A percentile compares a stretch with the other conserved stretches of the same genome.
Evolutionary conservation across 2,888 invertebrate species (phyloP).

Genomic region (Gnatocerus cornutus): DNA sequence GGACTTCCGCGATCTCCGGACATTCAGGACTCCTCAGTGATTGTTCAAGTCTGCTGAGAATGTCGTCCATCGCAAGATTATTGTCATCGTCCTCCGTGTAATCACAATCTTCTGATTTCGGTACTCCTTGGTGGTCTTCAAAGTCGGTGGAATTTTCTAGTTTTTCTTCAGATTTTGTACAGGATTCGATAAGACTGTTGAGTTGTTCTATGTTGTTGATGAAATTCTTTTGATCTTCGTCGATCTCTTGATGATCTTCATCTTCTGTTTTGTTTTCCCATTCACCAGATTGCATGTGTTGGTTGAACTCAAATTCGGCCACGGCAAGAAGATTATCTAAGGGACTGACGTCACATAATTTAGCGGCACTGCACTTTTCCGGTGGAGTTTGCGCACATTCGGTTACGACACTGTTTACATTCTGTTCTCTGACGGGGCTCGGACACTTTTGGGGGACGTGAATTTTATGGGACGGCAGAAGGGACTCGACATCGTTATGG

Average conservation of each 20-base stretch:
- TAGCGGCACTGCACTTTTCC: constrained; percentile 69
- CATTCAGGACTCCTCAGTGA: constrained; percentile 72
- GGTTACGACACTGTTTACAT: constrained; percentile 68
- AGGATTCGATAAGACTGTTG: constrained; percentile 64
- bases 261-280: constrained; percentile 59
- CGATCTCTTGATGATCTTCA: constrained; percentile 24
- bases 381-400: constrained; percentile 64
- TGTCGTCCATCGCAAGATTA: constrained; percentile 73
- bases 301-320: constrained; percentile 78
- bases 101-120: constrained; percentile 67
- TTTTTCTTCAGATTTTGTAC: constrained; percentile 62
- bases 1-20: constrained; percentile 53
- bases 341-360: constrained; percentile 71
- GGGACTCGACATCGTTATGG: constrained; percentile 74
- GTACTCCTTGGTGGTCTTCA: constrained; percentile 35
- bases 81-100: constrained; percentile 70
- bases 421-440: constrained; percentile 58
- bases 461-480: constrained; percentile 77
- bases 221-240: constrained; percentile 57
- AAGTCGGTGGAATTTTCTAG: constrained; percentile 37
- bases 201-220: constrained; percentile 64
- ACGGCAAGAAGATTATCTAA: constrained; percentile 78
- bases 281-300: constrained; percentile 71
- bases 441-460: constrained; percentile 71
- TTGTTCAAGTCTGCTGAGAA: constrained; percentile 78